These are phyloP conservation scores for Myocastor coypus DNA, from an alignment of 2,113 vertebrate species.

Conservation along the genomic window DNA sequence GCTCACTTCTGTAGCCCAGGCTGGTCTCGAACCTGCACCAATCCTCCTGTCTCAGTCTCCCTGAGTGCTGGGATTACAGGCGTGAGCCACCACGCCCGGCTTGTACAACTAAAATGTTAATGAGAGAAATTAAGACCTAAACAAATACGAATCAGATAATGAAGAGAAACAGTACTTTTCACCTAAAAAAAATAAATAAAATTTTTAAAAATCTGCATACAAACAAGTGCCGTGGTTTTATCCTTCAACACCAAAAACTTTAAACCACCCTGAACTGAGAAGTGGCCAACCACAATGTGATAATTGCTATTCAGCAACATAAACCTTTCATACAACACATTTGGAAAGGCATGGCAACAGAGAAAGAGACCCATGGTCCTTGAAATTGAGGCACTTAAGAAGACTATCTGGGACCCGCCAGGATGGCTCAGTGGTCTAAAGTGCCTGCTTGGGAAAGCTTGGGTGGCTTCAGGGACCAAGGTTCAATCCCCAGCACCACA, in stretches of 20 bases:
- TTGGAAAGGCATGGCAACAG: neutral
- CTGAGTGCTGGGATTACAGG: too few relatives aligned
- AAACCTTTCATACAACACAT: neutral
- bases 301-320: neutral
- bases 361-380: neutral
- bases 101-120: too few relatives aligned
- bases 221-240: neutral
- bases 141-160: neutral
- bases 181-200: neutral
- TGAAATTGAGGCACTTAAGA: neutral
- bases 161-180: neutral
- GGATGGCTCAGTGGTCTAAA: too few relatives aligned
- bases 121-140: neutral
- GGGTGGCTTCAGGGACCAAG: too few relatives aligned
- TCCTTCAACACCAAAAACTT: neutral
- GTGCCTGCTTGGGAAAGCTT: too few relatives aligned
- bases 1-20: too few relatives aligned
- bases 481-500: too few relatives aligned
- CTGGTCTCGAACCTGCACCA: too few relatives aligned
- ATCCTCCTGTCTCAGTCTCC: too few relatives aligned
- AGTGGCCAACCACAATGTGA: neutral
- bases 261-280: neutral
- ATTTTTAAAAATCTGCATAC: neutral
- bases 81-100: too few relatives aligned
- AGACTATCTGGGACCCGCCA: accelerated